These are phyloP conservation scores for Euglossa dilemma DNA, from an alignment of 1,140 invertebrate species.

Conservation along the genomic window DNA sequence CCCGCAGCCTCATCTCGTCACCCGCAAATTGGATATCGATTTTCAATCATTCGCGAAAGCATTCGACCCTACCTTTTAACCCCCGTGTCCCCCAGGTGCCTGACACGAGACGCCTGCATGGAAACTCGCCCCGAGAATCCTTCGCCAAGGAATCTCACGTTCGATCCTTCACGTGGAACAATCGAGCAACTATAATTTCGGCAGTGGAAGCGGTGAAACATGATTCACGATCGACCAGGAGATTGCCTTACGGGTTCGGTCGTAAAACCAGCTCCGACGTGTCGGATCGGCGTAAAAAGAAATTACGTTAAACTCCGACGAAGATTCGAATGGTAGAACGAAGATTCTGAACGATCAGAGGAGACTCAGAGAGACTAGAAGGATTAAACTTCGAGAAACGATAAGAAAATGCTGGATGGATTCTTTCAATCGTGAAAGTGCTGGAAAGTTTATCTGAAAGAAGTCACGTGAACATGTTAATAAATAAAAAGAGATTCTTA, in stretches of 20 bases:
- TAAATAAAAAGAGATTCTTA: too few species aligned
- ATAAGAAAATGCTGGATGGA: too few species aligned
- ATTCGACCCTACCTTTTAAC: neutral
- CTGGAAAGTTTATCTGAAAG: too few species aligned
- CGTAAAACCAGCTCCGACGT: neutral
- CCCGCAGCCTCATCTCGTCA: neutral
- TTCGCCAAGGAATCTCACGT: neutral
- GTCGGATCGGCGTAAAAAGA: neutral
- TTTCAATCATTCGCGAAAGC: slow-evolving; percentile 11
- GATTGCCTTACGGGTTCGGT: neutral
- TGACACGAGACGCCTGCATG: neutral
- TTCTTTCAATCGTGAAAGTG: too few species aligned
- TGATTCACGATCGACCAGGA: neutral
- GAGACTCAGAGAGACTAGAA: too few species aligned
- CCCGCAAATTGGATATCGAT: slow-evolving; percentile 30
- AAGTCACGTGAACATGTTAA: too few species aligned
- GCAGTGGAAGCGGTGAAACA: neutral
- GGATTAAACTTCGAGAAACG: too few species aligned
- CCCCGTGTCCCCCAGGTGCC: neutral
- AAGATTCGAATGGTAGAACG: neutral
- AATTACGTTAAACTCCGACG: neutral
- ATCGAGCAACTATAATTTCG: slow-evolving; percentile 8
- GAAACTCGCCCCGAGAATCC: neutral
- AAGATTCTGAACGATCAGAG: too few species aligned
- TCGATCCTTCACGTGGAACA: neutral